Base-by-base conservation (phyloP, 2,797 vertebrate genomes). In the Oophaga sylvatica region DNA sequence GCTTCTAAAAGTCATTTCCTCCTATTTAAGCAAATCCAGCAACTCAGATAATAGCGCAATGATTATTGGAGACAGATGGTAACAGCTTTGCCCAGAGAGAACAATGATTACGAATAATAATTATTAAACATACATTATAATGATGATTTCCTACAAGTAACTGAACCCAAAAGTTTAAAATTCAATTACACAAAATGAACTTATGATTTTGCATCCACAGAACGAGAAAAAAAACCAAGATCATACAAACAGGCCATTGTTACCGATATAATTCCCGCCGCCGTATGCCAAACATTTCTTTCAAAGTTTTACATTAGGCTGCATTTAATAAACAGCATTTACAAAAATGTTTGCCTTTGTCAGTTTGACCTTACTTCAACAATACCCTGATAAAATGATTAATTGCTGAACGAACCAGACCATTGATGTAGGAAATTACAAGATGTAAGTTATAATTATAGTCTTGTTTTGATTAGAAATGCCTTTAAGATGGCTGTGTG, bases 401-500 rank as follows among this genome's bases (percentile, higher is more conserved):
- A 79, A 88, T 71, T 63, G 68, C 76, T 45, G 35, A 83, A 53
- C 41, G 65, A 35, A 62, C 19, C 45, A 73, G 73, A 63, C 71
- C 87, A 88, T 84, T 88, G 63, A 87, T 88, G 76, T 84, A 88
- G 86, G 62, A 79, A 87, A 83, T 87, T 78, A 83, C 63, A 87
- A 83, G 53, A 83, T 87, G 86, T 83, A 77, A 83, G 48, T 77
- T 48, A 70, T 78, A 65, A 87, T 77, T 78, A 67, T 79, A 78
- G 59, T 83, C 62, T 83, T 87, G 56, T 82, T 83, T 83, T 83
- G 48, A 87, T 78, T 83, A 75, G 75, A 83, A 83, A 83, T 63
- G 63, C 20, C 26, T 77, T 31, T 10, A 80, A 45, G 63, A 41
- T 41, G 56, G 73, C 77, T 31, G 7, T n/a, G 29, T 86, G 22